A percentile compares a stretch with the other conserved stretches of the same genome.
Conservation (phyloP, 2,888 invertebrate genomes). For the Stramonita haemastoma region DNA sequence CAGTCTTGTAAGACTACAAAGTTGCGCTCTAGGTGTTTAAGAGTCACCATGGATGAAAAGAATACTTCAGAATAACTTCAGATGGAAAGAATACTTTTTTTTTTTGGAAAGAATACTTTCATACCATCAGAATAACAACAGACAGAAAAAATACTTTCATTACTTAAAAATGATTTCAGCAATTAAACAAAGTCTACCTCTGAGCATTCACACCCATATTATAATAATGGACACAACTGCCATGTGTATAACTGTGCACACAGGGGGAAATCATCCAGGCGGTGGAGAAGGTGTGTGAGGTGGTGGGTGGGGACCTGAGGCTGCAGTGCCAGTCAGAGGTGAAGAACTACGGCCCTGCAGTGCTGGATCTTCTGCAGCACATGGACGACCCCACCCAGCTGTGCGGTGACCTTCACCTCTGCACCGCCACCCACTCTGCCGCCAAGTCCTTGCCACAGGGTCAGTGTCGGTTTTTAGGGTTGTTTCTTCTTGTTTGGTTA, state of each 20-base stretch:
- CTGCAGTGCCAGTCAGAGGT: constrained; percentile 37
- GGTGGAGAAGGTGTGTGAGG: constrained; percentile 36
- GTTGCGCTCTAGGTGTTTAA: too few relatives aligned
- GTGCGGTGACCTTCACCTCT: constrained; percentile 19
- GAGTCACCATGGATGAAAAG: background rate
- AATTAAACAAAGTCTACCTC: background rate
- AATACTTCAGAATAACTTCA: background rate
- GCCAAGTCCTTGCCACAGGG: background rate
- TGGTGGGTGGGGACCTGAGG: constrained; percentile 31
- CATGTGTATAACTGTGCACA: background rate
- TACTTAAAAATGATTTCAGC: background rate
- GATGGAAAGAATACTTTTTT: background rate
- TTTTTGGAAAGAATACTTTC: background rate
- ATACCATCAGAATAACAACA: background rate
- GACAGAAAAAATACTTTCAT: background rate
- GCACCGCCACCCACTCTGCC: background rate
- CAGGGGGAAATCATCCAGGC: constrained; percentile 33
- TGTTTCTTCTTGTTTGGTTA: too few relatives aligned
- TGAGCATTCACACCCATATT: background rate
- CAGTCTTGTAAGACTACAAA: too few relatives aligned
- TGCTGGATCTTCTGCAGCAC: constrained; percentile 36
- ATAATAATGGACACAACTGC: background rate
- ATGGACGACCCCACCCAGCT: constrained; percentile 28
- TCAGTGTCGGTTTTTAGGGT: too few relatives aligned
- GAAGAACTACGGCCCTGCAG: constrained; percentile 40